A percentile compares a stretch with the other conserved stretches of the same genome.
phyloP scores from a whole-genome alignment of 1,140 invertebrate genomes.

The Agrypnia vestita region DNA sequence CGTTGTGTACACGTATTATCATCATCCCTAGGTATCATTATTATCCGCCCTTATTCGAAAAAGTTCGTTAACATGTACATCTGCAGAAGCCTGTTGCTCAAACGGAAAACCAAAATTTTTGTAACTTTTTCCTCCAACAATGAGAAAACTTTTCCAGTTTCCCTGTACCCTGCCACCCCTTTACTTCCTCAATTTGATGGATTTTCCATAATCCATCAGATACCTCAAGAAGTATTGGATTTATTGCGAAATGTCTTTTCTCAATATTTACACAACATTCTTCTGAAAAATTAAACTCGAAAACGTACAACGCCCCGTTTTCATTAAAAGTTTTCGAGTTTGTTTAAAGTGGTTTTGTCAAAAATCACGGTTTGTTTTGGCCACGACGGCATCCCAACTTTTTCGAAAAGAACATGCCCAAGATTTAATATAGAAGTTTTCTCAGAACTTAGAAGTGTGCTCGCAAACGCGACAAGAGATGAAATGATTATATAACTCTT shows the following conservation, averaged over 20 bases:
- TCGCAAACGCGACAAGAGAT: no score
- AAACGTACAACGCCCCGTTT: not conserved
- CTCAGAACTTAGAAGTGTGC: no score
- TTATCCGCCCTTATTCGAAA: not conserved
- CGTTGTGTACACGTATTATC: no score
- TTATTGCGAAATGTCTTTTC: not conserved
- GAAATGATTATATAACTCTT: no score
- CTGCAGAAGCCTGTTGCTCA: constrained; percentile 1
- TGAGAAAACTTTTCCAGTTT: not conserved
- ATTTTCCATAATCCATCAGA: not conserved
- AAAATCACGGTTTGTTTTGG: no score
- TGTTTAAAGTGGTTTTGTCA: not conserved
- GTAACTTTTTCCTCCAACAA: not conserved
- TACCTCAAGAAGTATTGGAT: not conserved
- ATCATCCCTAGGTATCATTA: no score
- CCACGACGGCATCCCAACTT: no score
- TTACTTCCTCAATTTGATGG: not conserved
- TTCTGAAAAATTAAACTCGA: not conserved
- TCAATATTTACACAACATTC: not conserved
- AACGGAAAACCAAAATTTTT: not conserved
- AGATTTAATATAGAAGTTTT: no score
- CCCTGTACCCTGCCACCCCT: no score
- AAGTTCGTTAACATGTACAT: not conserved
- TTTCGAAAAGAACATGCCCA: no score
- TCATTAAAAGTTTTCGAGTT: constrained; percentile 5